Evolutionary conservation across 2,888 invertebrate species (phyloP), one percentile per base, ranked within the genome.

Genomic region (Amphipyra tragopoginis): DNA sequence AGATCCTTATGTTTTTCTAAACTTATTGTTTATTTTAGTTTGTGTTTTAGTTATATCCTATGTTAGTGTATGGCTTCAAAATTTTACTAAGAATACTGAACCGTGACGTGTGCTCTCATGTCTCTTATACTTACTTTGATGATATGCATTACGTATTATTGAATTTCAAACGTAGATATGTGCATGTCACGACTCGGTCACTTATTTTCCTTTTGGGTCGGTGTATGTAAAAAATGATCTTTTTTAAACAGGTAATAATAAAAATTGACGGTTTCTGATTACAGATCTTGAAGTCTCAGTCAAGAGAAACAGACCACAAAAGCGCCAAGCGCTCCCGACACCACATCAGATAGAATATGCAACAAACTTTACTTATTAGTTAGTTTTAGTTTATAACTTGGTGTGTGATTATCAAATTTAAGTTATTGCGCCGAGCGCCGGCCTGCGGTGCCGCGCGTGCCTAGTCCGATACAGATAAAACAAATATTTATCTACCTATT

Each of bases 401-500:
- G 93, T 94, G 94, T 93, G 93, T 93, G 93, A 93, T 91, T 91
- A 71, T 77, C 79, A 90, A 86, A 89, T 86, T 82, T 93, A 92
- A 93, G 92, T 93, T 92, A 93, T 92, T 90, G 91, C 92, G 93
- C 90, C 87, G 88, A 89, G 89, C 90, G 91, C 90, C 90, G 87
- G 82, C 85, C 81, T 79, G 78, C 84, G 79, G 83, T 72, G 89
- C 90, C 88, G 91, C 88, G 93, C 91, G 88, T 91, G 90, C 92
- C 94, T 94, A 94, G 94, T 94, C 94, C 91, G 89, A 90, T 92
- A 91, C 93, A 93, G 89, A 92, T 91, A 89, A 89, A 91, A 89
- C 88, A 89, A 88, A 89, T 90, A 91, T 91, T 90, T 92, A 91
- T 92, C 92, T 92, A 90, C 86, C 86, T 90, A 89, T 90, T 91